Conservation (phyloP, 2,113 vertebrate species). For the Phocoena phocoena region DNA sequence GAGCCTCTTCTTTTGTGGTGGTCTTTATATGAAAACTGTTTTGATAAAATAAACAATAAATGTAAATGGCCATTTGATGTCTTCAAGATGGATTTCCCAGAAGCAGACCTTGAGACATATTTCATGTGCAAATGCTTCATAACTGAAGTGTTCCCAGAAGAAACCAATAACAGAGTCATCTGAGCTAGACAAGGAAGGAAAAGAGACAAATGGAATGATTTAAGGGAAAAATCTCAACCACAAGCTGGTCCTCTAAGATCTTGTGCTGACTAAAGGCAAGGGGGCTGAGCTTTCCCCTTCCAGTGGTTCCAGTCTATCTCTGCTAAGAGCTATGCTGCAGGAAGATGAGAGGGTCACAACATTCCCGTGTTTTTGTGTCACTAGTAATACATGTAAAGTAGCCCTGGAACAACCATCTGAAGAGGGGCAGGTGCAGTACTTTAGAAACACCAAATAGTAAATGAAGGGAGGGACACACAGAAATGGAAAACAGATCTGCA, state of each 20-base stretch:
- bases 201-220: background rate
- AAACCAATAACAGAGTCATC: background rate
- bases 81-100: background rate
- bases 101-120: background rate
- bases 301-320: background rate
- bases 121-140: background rate
- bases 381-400: background rate
- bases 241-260: background rate
- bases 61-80: background rate
- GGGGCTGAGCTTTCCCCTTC: background rate
- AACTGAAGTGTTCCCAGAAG: background rate
- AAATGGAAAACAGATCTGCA: background rate
- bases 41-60: background rate
- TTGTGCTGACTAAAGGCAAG: background rate
- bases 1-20: background rate
- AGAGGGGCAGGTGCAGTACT: background rate
- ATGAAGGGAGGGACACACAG: fast-evolving
- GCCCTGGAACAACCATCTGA: background rate
- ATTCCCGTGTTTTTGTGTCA: background rate
- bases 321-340: background rate
- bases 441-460: background rate
- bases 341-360: background rate
- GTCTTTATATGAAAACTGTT: background rate
- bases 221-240: background rate
- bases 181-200: background rate